Base-by-base conservation (phyloP, 1,140 invertebrate species). In the Colletes latitarsis region DNA sequence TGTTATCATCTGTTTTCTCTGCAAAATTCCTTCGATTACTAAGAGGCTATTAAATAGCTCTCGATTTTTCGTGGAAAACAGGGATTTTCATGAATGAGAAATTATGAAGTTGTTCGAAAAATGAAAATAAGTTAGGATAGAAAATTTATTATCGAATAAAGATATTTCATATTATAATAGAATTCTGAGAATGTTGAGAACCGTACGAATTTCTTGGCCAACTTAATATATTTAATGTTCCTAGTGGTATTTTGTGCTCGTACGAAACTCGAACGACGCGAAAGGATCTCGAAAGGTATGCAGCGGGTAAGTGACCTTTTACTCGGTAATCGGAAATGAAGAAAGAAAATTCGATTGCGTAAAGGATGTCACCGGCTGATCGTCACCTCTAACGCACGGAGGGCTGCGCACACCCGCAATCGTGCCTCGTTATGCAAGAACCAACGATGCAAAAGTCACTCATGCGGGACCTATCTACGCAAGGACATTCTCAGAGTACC, bases 391-490 rank as follows among this genome's bases (percentile, higher is more conserved):
- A 80, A 72, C 67, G 52, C 46, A 62, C n/a, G 3, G 17, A 30
- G 55, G 55, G 46, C 1, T 53, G 19, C 41, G 70, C 49, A 55
- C 76, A 69, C 81, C 73, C 83, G 84, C 84, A 84, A 85, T 85
- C 84, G 74, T 79, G 39, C 69, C 70, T 39, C 69, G 66, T 84
- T 84, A 83, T 71, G 80, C 82, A 87, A 80, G 76, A 82, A 81
- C 88, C 78, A 83, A 88, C 86, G 85, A 83, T 80, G 82, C 83
- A 81, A 85, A 87, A 88, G 77, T 89, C 82, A 78, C 72, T 88
- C 82, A 88, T 88, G 89, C 88, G 82, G 81, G 74, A 81, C 76
- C 83, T 83, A 83, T 88, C 82, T 80, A 71, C 49, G 82, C 88
- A 91, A 91, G 90, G 88, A 84, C 89, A 81, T 76, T 78, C 83